Evolutionary conservation across 2,797 vertebrate genomes (phyloP).

Genomic region (Manis javanica): DNA sequence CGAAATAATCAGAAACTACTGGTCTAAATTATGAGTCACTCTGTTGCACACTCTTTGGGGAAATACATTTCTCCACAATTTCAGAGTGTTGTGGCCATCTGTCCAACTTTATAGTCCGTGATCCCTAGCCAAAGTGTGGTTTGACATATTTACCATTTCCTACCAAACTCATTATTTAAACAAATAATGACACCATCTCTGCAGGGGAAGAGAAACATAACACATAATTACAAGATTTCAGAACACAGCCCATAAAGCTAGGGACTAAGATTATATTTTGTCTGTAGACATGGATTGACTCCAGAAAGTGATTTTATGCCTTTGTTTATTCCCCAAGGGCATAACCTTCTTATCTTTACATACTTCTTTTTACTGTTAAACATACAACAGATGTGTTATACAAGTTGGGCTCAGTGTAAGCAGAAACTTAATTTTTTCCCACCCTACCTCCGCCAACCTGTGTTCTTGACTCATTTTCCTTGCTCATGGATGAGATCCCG

Average conservation of each 20-base stretch:
- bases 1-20: conserved; percentile 31
- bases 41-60: not conserved
- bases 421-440: conserved; percentile 8
- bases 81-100: conserved; percentile 45
- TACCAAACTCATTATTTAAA: conserved; percentile 65
- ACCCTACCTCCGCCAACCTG: conserved; percentile 5
- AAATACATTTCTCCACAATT: not conserved
- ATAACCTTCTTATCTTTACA: conserved; percentile 54
- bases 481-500: not conserved
- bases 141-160: conserved; percentile 60
- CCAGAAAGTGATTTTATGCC: conserved; percentile 60
- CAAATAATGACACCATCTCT: conserved; percentile 48
- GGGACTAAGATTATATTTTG: conserved; percentile 34
- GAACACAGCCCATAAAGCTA: conserved; percentile 52
- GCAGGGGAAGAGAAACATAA: conserved; percentile 29
- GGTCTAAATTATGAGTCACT: conserved; percentile 18
- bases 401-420: not conserved
- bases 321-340: not conserved
- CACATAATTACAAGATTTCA: conserved; percentile 43
- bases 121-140: conserved; percentile 21
- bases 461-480: not conserved
- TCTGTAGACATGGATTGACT: conserved; percentile 51
- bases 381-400: conserved; percentile 1
- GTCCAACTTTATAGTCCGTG: conserved; percentile 21
- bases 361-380: not conserved